Evolutionary conservation across 1,140 invertebrate genomes (phyloP).

Genomic region (Linepithema humile): DNA sequence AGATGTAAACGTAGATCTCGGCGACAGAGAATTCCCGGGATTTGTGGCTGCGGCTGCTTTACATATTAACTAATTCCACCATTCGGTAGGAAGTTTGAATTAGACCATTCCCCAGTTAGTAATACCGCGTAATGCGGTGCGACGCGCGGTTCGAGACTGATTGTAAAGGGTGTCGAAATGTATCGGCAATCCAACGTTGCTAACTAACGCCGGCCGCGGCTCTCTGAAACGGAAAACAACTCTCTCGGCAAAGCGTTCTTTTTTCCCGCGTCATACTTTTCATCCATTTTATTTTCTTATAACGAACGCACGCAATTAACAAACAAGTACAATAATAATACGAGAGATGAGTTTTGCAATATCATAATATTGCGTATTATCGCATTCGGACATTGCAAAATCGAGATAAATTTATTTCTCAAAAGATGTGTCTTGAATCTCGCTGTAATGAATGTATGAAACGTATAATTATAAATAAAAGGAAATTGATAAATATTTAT

Average conservation of each 20-base stretch:
- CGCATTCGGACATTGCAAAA: background rate
- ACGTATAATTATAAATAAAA: background rate
- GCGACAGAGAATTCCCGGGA: constrained; percentile 59
- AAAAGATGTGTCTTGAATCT: too few relatives aligned
- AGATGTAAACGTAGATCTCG: constrained; percentile 48
- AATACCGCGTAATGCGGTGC: constrained; percentile 65
- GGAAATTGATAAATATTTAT: background rate
- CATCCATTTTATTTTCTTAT: background rate
- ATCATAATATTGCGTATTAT: background rate
- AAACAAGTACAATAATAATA: background rate
- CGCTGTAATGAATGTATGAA: too few relatives aligned
- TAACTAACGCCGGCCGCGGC: constrained; percentile 25
- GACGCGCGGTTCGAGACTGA: constrained; percentile 47
- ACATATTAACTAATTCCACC: constrained; percentile 71
- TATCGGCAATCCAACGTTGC: constrained; percentile 55
- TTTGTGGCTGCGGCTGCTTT: constrained; percentile 59
- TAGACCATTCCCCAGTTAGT: constrained; percentile 70
- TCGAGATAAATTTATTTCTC: background rate
- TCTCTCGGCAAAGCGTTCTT: background rate
- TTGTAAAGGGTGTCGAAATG: constrained; percentile 59
- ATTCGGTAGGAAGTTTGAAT: constrained; percentile 67
- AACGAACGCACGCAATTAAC: background rate
- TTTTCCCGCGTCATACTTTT: background rate
- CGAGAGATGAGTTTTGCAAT: background rate
- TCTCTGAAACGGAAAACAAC: background rate